Evolutionary conservation across 2,113 vertebrate species (phyloP).

Genomic region (Phylloscopus trochilus): DNA sequence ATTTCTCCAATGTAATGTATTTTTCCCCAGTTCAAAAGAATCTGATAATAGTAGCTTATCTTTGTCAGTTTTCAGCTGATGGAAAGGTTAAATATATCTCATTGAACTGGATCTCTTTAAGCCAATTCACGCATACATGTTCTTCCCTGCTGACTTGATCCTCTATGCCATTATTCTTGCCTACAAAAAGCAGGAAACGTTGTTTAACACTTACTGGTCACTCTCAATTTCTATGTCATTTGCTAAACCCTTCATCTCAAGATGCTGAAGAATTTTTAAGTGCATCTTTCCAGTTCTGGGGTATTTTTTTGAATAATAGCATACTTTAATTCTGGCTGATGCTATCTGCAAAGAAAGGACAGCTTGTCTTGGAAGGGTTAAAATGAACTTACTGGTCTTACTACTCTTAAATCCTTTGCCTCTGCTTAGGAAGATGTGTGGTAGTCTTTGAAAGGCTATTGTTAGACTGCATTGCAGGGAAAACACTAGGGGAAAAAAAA

Average conservation of each 20-base stretch:
- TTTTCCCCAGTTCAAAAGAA: background rate
- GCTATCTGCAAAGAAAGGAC: background rate
- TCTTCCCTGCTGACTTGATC: background rate
- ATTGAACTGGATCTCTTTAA: background rate
- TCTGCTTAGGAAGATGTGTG: background rate
- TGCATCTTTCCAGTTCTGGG: background rate
- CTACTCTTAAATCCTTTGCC: background rate
- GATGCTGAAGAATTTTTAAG: background rate
- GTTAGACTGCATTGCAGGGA: background rate
- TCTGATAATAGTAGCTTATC: slow-evolving; percentile 16
- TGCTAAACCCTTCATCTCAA: background rate
- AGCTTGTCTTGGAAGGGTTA: background rate
- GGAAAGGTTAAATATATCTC: slow-evolving; percentile 9
- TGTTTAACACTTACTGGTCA: background rate
- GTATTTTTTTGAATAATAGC: background rate
- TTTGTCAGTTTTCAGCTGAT: background rate
- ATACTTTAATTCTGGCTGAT: background rate
- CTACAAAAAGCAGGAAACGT: background rate
- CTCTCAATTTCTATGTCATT: background rate
- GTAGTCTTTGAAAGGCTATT: background rate
- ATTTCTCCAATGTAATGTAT: background rate
- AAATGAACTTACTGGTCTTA: background rate
- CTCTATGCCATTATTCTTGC: background rate
- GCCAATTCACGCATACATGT: background rate
- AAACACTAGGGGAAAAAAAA: background rate